These are phyloP conservation scores for Baryphthengus martii DNA, from an alignment of 2,113 vertebrate species.

Conservation along the genomic window DNA sequence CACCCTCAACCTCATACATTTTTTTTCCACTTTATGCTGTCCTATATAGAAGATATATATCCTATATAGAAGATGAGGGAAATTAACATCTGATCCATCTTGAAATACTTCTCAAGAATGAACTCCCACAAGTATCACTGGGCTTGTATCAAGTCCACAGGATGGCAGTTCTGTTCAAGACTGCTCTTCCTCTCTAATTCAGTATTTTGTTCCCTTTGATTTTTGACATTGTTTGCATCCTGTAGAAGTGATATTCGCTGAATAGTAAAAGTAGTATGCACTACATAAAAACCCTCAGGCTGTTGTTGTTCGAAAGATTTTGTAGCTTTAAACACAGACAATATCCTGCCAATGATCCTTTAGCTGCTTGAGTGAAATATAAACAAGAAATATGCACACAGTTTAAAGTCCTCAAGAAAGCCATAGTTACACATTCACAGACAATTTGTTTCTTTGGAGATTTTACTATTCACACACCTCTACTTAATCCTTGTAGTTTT, in stretches of 20 bases:
- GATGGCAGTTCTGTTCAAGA: background rate
- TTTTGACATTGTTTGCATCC: slow-evolving; percentile 47
- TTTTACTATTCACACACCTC: slow-evolving; percentile 45
- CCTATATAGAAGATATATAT: background rate
- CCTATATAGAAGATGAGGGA: background rate
- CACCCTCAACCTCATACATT: background rate
- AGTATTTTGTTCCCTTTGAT: background rate
- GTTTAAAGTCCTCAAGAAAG: slow-evolving; percentile 63
- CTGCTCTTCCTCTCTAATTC: background rate
- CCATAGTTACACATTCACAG: slow-evolving; percentile 59
- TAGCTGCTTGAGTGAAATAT: slow-evolving; percentile 54
- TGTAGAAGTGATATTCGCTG: slow-evolving; percentile 32
- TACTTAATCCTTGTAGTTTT: slow-evolving; percentile 54
- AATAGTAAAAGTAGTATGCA: background rate
- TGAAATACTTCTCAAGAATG: background rate
- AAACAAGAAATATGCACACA: slow-evolving; percentile 41
- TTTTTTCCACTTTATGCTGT: background rate
- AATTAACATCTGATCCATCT: background rate
- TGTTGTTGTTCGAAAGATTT: slow-evolving; percentile 47
- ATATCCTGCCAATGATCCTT: slow-evolving; percentile 12
- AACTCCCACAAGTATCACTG: background rate
- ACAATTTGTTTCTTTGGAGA: slow-evolving; percentile 54
- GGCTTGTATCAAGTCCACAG: background rate
- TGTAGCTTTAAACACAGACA: slow-evolving; percentile 51
- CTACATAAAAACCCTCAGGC: slow-evolving; percentile 54